Conservation (phyloP, 1,140 invertebrate species). For the Euborellia annulipes region DNA sequence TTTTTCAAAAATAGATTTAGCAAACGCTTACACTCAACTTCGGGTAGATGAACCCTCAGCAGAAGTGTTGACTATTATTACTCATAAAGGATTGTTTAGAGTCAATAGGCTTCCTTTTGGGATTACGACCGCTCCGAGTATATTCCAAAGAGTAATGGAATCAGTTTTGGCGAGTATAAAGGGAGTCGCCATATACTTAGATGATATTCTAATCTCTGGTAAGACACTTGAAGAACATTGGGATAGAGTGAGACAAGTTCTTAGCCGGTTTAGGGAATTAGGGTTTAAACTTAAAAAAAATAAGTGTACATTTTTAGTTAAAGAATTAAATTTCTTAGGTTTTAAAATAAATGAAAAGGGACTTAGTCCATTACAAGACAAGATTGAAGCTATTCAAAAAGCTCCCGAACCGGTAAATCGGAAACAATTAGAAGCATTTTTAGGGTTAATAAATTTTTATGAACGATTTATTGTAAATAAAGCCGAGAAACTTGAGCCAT, state of each 20-base stretch:
- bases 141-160: not conserved
- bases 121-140: too few species aligned
- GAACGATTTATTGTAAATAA: constrained; percentile 16
- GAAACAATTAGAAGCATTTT: constrained; percentile 17
- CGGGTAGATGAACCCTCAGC: too few species aligned
- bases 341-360: constrained; percentile 19
- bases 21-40: too few species aligned
- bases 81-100: too few species aligned
- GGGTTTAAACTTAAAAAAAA: constrained; percentile 17
- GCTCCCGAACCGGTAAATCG: constrained; percentile 13
- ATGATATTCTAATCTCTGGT: constrained; percentile 1
- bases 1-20: too few species aligned
- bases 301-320: constrained; percentile 22
- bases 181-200: not conserved
- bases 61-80: too few species aligned
- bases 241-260: not conserved
- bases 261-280: not conserved
- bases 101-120: too few species aligned
- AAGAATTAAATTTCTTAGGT: constrained; percentile 20
- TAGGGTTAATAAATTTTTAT: constrained; percentile 15
- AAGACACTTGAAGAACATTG: constrained; percentile 5
- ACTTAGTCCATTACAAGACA: constrained; percentile 17
- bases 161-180: not conserved
- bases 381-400: not conserved
- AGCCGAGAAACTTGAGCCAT: constrained; percentile 10